Percentiles rank a stretch among this genome's conserved stretches.
phyloP scores from a whole-genome alignment of 1,140 invertebrate species.

The Charaxes varanes region DNA sequence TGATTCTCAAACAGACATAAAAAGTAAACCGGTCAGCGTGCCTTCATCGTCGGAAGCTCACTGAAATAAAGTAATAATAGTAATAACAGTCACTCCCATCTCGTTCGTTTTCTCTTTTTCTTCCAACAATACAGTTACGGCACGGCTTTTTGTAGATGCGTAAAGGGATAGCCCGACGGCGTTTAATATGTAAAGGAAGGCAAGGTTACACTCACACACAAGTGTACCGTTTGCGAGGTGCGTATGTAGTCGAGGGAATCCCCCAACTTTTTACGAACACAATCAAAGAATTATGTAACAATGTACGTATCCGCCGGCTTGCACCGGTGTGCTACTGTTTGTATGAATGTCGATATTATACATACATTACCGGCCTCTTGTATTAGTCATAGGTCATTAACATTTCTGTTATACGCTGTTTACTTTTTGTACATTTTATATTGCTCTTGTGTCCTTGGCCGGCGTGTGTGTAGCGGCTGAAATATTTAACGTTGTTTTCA shows the following conservation, averaged over 20 bases:
- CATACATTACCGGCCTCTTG: conserved; percentile 63
- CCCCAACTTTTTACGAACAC: conserved; percentile 73
- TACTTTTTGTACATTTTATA: conserved; percentile 58
- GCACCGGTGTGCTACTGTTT: conserved; percentile 56
- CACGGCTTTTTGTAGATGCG: conserved; percentile 61
- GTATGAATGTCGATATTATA: conserved; percentile 68
- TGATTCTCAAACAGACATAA: conserved; percentile 57
- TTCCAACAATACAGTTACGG: conserved; percentile 64
- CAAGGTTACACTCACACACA: conserved; percentile 69
- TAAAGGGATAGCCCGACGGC: conserved; percentile 71
- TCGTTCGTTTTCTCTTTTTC: conserved; percentile 67
- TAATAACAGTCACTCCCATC: conserved; percentile 66
- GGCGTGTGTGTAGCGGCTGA: conserved; percentile 21
- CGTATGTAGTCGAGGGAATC: conserved; percentile 68
- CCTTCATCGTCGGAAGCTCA: conserved; percentile 62
- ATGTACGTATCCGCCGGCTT: conserved; percentile 64
- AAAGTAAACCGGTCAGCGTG: conserved; percentile 66
- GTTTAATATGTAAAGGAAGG: conserved; percentile 73
- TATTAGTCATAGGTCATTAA: conserved; percentile 73
- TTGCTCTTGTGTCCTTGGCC: conserved; percentile 40
- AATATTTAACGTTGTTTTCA: conserved; percentile 23
- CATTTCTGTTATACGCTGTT: conserved; percentile 61
- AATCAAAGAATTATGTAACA: conserved; percentile 73
- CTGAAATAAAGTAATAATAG: conserved; percentile 64
- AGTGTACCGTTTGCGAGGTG: conserved; percentile 51